Base-by-base conservation (phyloP, 2,888 invertebrate genomes). In the Heliconius ismenius region DNA sequence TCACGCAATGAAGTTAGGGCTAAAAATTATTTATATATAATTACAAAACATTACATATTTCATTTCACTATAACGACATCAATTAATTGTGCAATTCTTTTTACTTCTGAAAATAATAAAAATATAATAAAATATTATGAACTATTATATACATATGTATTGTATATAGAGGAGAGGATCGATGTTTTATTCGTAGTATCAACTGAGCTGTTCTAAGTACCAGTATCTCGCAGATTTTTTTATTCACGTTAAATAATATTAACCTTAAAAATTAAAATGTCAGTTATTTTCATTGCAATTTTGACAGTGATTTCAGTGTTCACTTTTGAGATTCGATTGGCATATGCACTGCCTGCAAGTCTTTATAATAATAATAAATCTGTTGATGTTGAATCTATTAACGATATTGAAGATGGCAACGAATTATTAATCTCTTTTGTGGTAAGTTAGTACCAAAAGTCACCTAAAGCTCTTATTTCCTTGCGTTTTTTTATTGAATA, bases 391-490 rank as follows among this genome's bases (percentile, higher is more conserved):
- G 39, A 72, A n/a, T n/a, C 70, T 58, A 24, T 58, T 24, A 32
- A 15, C n/a, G 32, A 58, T 70, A 58, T 70, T 58, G 11, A 65
- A 39, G 62, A 70, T n/a, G 73, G 76, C 65, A 78, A 67, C 11
- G 76, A 81, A 49, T 64, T 81, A 74, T 74, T 79, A 54, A 69
- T 79, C 49, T 79, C 81, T 10, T 82, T 79, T 78, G 81, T 80
- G 76, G 81, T 81, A 76, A 67, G 80, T 80, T 7, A 39, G 24
- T 39, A 39, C 2, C 9, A 11, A 11, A 39, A 11, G 39, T 39
- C 32, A 1, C 32, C 32, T 32, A 32, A 32, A 32, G 32, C 32
- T 32, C 32, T 32, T 32, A 32, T 7, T 32, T 39, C 11, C 11
- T 11, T 39, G 39, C 39, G 39, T 39, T 39, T 39, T 32, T 39